Conservation (phyloP, 92 coral and sea anemone genomes). For the Parazoanthus darwini region DNA sequence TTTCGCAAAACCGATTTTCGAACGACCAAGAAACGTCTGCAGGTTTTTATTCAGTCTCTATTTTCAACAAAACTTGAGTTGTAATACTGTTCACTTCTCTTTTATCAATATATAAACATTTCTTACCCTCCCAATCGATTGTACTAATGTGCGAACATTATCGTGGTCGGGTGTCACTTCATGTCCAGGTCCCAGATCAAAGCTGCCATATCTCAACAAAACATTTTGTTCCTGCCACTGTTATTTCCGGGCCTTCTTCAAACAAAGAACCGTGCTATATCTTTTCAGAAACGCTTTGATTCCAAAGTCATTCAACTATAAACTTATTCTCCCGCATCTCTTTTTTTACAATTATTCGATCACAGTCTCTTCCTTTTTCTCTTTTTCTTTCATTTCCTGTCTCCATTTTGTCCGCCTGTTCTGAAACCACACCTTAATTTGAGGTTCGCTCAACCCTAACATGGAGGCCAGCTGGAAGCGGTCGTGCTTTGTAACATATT, state of each 20-base stretch:
- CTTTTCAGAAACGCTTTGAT: neutral
- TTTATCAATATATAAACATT: no score
- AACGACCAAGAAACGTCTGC: no score
- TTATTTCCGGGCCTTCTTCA: neutral
- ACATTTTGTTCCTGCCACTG: neutral
- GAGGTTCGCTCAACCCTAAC: constrained; percentile 92
- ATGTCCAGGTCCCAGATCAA: neutral
- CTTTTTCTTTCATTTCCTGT: constrained; percentile 54
- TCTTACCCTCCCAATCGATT: neutral
- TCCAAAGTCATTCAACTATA: neutral
- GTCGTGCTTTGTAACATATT: constrained; percentile 91
- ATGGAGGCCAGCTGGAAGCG: constrained; percentile 91
- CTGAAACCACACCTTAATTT: constrained; percentile 98
- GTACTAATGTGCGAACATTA: neutral
- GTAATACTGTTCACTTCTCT: neutral
- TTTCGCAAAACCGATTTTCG: no score
- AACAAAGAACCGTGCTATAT: neutral
- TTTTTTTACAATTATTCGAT: neutral
- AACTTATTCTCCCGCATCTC: neutral
- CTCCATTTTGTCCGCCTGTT: constrained; percentile 97
- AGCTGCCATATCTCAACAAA: neutral
- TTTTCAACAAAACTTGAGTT: neutral
- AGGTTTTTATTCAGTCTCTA: no score
- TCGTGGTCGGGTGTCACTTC: neutral
- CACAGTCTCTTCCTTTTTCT: constrained; percentile 36